A percentile compares a stretch with the other conserved stretches of the same genome.
Conservation (phyloP, 2,113 vertebrate species). For the Nycticebus coucang region DNA sequence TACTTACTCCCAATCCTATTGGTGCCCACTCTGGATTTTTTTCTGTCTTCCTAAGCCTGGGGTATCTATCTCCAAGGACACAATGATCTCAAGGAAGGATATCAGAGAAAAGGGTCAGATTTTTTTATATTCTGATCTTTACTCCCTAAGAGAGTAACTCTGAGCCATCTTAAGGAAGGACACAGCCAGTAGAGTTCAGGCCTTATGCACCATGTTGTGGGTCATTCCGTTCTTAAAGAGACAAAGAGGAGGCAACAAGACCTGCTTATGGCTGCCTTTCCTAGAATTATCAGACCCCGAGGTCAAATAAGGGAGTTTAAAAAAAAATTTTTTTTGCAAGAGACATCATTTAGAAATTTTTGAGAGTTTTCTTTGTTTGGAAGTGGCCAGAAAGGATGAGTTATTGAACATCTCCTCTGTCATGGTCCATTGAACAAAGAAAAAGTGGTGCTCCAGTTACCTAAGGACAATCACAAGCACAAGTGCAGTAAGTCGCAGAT, state of each 20-base stretch:
- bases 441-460: constrained; percentile 85
- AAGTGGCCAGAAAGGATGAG: constrained; percentile 79
- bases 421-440: constrained; percentile 78
- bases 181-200: not conserved
- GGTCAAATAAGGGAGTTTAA: constrained; percentile 15
- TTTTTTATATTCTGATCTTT: not conserved
- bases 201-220: not conserved
- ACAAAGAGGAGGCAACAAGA: not conserved
- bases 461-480: constrained; percentile 85
- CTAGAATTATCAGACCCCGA: constrained; percentile 21
- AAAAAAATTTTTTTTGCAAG: constrained; percentile 71
- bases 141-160: not conserved
- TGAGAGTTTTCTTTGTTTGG: constrained; percentile 87
- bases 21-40: not conserved
- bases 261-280: not conserved
- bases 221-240: not conserved
- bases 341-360: constrained; percentile 70
- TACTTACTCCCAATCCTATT: not conserved
- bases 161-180: not conserved
- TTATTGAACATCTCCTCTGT: constrained; percentile 83
- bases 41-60: not conserved
- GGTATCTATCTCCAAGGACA: not conserved
- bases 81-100: not conserved
- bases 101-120: not conserved
- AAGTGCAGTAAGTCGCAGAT: constrained; percentile 88